Base-by-base conservation (phyloP, 2,797 vertebrate species). In the Tangara arthus region DNA sequence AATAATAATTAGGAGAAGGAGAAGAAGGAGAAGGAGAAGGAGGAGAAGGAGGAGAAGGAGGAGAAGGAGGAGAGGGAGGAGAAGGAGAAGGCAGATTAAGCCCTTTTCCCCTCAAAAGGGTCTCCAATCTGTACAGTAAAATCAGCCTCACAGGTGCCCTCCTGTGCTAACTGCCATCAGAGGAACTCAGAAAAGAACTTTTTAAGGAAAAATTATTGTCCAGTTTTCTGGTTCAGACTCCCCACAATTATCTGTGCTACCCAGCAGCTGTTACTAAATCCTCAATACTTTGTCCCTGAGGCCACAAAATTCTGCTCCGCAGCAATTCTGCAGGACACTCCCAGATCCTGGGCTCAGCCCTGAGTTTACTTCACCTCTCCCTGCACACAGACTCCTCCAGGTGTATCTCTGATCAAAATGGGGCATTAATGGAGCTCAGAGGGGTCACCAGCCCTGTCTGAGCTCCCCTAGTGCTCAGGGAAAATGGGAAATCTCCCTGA, bases 261-360 rank as follows among this genome's bases (percentile, higher is more conserved):
- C 92, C 92, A 95, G 75, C 73, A 65, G 69, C 80, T 94, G 77
- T 88, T 82, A 27, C 30, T 47, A 81, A 88, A 91, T 8, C 82
- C 78, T 77, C 66, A 63, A 56, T 24, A 56, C 70, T 92, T 57
- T 59, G 77, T 73, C 91, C 91, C 95, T 16, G 60, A 46, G 91
- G 95, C 85, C 79, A 94, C 15, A 3, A 21, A 89, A 84, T 92
- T 82, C 53, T 65, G 69, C 57, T 78, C 70, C 8, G 15, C 46
- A 83, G 72, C 83, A 69, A 14, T 60, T 72, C 90, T 20, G 42
- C 66, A 84, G 70, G 61, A 46, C 55, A 34, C 66, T 28, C 61
- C 9, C 6, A 88, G 79, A 15, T 39, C 6, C 66, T 77, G 41
- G 8, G 64, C 73, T 70, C 17, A 27, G 50, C 32, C 39, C 63